Evolutionary conservation across 2,888 invertebrate genomes (phyloP).

Genomic region (Athalia rosae): DNA sequence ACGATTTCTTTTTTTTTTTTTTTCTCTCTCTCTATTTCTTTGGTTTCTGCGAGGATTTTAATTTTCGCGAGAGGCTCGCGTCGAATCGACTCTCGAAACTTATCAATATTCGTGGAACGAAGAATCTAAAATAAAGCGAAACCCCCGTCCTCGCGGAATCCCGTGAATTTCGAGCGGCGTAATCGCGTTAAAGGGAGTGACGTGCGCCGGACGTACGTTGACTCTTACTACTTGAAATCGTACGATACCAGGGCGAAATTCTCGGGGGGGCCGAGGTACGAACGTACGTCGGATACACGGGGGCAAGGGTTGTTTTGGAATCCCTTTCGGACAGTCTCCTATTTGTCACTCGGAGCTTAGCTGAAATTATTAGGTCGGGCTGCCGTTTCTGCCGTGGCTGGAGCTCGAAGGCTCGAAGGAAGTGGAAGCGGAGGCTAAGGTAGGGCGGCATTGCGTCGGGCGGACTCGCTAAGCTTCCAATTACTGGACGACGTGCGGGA

Average conservation of each 20-base stretch:
- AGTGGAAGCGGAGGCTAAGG: background rate
- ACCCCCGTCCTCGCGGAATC: no score
- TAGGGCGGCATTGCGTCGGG: background rate
- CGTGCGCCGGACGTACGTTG: no score
- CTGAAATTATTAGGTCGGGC: slow-evolving; percentile 41
- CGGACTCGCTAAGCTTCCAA: slow-evolving; percentile 44
- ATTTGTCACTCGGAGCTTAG: slow-evolving; percentile 39
- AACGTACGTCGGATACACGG: no score
- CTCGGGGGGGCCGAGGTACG: background rate
- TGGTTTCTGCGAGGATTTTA: no score
- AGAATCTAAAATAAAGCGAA: no score
- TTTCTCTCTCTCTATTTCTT: no score
- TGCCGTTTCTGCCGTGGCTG: background rate
- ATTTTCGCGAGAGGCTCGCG: no score
- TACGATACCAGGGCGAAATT: background rate
- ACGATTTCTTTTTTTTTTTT: no score
- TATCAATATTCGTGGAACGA: no score
- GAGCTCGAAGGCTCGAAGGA: slow-evolving; percentile 8
- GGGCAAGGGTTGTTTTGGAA: background rate
- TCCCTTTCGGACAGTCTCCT: slow-evolving; percentile 35
- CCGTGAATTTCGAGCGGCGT: background rate
- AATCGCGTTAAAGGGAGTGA: no score
- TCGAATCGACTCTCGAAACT: no score
- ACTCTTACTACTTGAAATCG: background rate
- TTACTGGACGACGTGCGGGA: slow-evolving; percentile 23